Evolutionary conservation across 2,888 invertebrate species (phyloP), one percentile per base, ranked within the genome.

Genomic region (Dynastes tityus): DNA sequence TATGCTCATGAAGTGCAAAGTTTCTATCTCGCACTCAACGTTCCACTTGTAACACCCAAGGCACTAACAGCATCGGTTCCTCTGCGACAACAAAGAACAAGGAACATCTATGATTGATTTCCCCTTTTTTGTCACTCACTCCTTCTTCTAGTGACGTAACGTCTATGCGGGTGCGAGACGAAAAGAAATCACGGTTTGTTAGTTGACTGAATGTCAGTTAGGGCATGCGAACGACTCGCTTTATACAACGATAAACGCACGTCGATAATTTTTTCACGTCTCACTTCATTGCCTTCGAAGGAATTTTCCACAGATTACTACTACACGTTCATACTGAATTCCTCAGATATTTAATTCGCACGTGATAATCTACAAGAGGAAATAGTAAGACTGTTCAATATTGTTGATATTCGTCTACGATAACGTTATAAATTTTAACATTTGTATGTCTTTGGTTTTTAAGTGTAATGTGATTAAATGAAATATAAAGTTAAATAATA

Each of bases 31-130:
- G 58, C 37, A 73, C 58, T 51, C 73, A 16, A n/a, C 53, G 45
- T 45, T n/a, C 71, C 16, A 16, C 58, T 45, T 53, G 53, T 71
- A 71, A 32, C 71, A 55, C 55, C 58, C 58, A 27, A 73, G 58
- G 58, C 40, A 55, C 73, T 61, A 73, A 73, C 73, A 73, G 58
- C 73, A 58, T 73, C 61, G 58, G 58, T 73, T 73, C 73, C 73
- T 40, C 29, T 8, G 45, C 27, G 73, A 73, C 73, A 73, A 73
- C 73, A 71, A 71, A 71, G 55, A 40, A 32, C 55, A 58, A 16
- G 73, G 73, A 73, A 73, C 73, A 13, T 58, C 73, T 73, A 73
- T 73, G 73, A 73, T 73, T 73, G 73, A 73, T 73, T 73, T 73
- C 73, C 73, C 73, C 55, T 73, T 32, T 45, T 73, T 61, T 73